A percentile compares a stretch with the other conserved stretches of the same genome.
Evolutionary conservation across 2,797 vertebrate genomes (phyloP).

Genomic region (Pelobates cultripes): DNA sequence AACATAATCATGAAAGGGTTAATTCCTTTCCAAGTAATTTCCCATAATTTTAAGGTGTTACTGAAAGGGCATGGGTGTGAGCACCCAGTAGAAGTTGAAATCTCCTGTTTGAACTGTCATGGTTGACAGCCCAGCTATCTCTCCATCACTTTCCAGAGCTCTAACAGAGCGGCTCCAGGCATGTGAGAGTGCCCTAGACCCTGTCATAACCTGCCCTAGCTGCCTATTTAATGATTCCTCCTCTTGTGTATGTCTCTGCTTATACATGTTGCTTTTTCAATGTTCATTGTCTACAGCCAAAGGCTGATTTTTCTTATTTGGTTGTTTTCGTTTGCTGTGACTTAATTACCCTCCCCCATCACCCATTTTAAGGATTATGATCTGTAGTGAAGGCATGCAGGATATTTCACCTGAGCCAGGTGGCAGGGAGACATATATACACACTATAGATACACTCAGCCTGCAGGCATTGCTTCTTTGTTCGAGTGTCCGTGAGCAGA

Average conservation of each 20-base stretch:
- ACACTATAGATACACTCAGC: conserved; percentile 21
- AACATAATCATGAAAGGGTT: no score
- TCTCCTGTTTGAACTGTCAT: conserved; percentile 45
- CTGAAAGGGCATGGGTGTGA: neutral
- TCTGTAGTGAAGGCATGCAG: conserved; percentile 35
- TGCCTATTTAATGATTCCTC: conserved; percentile 23
- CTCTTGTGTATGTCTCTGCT: conserved; percentile 40
- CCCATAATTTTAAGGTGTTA: neutral
- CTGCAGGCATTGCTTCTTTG: conserved; percentile 22
- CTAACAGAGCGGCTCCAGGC: conserved; percentile 40
- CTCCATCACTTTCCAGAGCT: conserved; percentile 37
- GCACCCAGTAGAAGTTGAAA: conserved; percentile 10
- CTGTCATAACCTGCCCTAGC: conserved; percentile 42
- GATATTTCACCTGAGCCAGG: conserved; percentile 33
- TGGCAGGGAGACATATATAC: conserved; percentile 9
- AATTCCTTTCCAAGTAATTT: no score
- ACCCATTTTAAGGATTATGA: conserved; percentile 35
- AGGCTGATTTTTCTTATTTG: conserved; percentile 23
- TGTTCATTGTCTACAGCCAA: conserved; percentile 42
- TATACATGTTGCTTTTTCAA: conserved; percentile 34
- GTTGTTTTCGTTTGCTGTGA: neutral
- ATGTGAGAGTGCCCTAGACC: conserved; percentile 23
- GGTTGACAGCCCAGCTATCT: conserved; percentile 45
- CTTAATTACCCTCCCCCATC: conserved; percentile 19
- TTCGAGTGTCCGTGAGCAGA: neutral